These are phyloP conservation scores for Andrena marginata DNA, from an alignment of 2,888 invertebrate species.

Conservation along the genomic window DNA sequence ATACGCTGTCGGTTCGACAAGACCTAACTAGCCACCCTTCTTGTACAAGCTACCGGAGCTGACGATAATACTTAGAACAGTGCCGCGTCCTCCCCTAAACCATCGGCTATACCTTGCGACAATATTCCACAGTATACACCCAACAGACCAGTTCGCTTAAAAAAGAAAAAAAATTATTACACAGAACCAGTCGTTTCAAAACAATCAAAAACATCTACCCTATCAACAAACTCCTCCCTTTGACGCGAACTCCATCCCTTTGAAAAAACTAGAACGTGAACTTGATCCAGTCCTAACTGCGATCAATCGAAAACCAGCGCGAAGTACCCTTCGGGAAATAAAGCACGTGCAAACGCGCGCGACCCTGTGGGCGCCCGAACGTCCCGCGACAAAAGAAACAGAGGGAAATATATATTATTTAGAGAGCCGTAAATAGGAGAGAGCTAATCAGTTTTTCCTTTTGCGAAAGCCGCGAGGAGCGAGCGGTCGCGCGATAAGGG, in stretches of 20 bases:
- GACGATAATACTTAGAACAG: conserved; percentile 30
- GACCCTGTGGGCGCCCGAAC: not conserved
- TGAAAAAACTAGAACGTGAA: too few species aligned
- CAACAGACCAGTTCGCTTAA: too few species aligned
- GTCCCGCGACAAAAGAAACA: not conserved
- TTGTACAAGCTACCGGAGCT: conserved; percentile 34
- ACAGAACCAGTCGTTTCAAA: too few species aligned
- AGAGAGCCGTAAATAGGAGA: not conserved
- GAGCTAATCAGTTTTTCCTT: conserved; percentile 41
- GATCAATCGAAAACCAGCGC: not conserved
- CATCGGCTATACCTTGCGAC: not conserved
- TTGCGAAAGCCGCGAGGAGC: conserved; percentile 25
- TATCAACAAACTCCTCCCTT: too few species aligned
- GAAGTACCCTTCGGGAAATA: not conserved
- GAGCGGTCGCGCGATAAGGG: conserved; percentile 53
- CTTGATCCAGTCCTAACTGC: not conserved
- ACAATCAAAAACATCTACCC: too few species aligned
- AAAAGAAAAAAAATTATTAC: too few species aligned
- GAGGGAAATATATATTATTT: not conserved
- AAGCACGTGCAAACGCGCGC: not conserved
- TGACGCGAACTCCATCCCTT: too few species aligned
- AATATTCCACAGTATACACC: not conserved
- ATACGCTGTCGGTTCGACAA: conserved; percentile 58
- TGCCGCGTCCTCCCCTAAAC: not conserved
- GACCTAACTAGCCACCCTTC: conserved; percentile 62